A percentile compares a stretch with the other conserved stretches of the same genome.
Conservation (phyloP, 2,888 invertebrate genomes). For the Steromphala cineraria region DNA sequence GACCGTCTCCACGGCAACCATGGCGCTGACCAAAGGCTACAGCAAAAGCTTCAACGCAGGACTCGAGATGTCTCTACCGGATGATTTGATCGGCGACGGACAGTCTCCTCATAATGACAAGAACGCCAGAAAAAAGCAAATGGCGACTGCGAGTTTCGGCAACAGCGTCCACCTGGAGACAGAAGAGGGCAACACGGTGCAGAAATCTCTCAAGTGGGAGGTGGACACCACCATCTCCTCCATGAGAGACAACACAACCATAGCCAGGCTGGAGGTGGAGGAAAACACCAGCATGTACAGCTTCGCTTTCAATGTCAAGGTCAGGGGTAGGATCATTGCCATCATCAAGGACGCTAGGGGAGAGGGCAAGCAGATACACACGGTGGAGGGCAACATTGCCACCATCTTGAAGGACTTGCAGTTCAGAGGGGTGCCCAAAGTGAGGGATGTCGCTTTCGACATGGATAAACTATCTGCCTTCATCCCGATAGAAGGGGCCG, state of each 20-base stretch:
- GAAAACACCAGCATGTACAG: not conserved
- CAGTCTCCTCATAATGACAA: not conserved
- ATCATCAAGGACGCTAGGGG: not conserved
- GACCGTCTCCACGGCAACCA: not conserved
- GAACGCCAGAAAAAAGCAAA: not conserved
- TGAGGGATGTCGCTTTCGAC: not conserved
- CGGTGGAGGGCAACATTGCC: not conserved
- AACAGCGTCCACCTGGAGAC: not conserved
- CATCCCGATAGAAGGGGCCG: not conserved
- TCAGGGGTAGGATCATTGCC: not conserved
- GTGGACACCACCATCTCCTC: not conserved
- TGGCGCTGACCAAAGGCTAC: not conserved
- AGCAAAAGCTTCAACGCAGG: not conserved
- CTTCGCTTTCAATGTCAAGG: not conserved
- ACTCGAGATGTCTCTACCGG: not conserved
- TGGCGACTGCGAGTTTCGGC: conserved; percentile 3
- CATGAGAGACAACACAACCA: not conserved
- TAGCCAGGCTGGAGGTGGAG: not conserved
- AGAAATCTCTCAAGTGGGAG: not conserved
- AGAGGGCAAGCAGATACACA: not conserved
- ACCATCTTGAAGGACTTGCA: not conserved
- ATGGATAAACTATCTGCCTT: not conserved
- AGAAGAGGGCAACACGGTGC: not conserved
- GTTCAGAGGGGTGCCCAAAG: too few relatives aligned
- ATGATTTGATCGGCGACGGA: not conserved